Evolutionary conservation across 2,113 vertebrate species (phyloP).

Genomic region (Microtus richardsoni): DNA sequence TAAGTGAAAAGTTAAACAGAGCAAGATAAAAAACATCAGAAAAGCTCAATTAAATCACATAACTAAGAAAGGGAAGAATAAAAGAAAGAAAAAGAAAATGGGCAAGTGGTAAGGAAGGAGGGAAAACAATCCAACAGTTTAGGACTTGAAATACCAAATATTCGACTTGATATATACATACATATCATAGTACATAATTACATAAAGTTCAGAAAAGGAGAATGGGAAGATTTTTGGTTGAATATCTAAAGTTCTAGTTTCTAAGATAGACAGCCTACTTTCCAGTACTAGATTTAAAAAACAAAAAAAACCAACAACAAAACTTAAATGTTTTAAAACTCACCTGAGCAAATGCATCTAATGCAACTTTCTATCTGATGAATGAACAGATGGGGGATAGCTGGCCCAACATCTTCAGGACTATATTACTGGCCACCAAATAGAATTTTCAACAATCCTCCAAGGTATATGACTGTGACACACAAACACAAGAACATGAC

Average conservation of each 20-base stretch:
- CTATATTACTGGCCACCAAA: neutral
- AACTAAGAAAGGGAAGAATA: conserved; percentile 39
- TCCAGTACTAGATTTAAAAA: neutral
- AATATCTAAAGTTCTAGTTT: conserved; percentile 61
- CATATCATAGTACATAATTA: neutral
- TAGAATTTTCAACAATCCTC: neutral
- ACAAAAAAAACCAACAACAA: neutral
- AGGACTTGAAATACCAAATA: conserved; percentile 38
- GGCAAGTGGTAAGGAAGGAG: neutral
- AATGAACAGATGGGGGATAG: neutral
- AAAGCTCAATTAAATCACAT: neutral
- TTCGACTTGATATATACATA: neutral
- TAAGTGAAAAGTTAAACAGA: conserved; percentile 20
- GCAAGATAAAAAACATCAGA: conserved; percentile 42
- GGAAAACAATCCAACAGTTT: neutral
- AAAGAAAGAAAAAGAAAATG: neutral
- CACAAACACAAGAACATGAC: neutral
- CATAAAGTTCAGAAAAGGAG: conserved; percentile 29
- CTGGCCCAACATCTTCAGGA: neutral
- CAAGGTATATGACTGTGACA: neutral
- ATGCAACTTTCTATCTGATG: neutral
- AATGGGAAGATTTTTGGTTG: neutral
- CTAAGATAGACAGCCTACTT: conserved; percentile 44
- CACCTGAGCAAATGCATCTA: conserved; percentile 22
- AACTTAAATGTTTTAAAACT: conserved; percentile 38